A percentile compares a stretch with the other conserved stretches of the same genome.
phyloP scores from a whole-genome alignment of 2,797 vertebrate genomes.

The Halcyon badia region DNA sequence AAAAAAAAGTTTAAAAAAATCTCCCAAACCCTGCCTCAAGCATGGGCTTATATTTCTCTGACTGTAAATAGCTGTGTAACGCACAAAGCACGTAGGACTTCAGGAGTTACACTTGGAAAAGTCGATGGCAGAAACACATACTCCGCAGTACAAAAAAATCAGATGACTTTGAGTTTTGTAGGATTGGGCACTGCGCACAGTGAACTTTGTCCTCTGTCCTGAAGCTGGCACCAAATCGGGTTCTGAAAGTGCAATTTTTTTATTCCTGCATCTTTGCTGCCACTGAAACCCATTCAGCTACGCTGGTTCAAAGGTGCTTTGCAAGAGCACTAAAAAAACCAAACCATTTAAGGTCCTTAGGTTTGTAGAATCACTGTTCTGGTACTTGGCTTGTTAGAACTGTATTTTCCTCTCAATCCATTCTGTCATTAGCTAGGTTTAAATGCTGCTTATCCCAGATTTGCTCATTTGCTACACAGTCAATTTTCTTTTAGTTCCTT shows the following conservation, averaged over 20 bases:
- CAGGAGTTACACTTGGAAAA: neutral
- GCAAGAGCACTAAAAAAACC: neutral
- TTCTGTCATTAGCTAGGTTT: neutral
- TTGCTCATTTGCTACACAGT: neutral
- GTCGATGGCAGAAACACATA: neutral
- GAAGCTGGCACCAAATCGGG: neutral
- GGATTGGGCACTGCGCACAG: neutral
- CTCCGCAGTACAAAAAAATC: neutral
- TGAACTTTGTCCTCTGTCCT: neutral
- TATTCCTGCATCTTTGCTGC: neutral
- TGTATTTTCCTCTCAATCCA: neutral
- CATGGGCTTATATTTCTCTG: neutral
- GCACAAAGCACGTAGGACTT: neutral
- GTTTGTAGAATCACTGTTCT: rapidly evolving
- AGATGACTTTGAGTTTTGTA: neutral
- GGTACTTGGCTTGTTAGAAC: neutral
- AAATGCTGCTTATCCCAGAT: neutral
- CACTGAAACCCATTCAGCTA: neutral
- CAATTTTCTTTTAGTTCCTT: neutral
- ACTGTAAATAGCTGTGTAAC: neutral
- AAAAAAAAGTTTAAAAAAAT: too few species aligned
- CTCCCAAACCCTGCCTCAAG: rapidly evolving
- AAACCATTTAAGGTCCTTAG: neutral
- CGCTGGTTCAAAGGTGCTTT: neutral
- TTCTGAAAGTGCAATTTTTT: neutral